Base-by-base conservation (phyloP, 2,888 invertebrate species). In the Keiferia lycopersicella region DNA sequence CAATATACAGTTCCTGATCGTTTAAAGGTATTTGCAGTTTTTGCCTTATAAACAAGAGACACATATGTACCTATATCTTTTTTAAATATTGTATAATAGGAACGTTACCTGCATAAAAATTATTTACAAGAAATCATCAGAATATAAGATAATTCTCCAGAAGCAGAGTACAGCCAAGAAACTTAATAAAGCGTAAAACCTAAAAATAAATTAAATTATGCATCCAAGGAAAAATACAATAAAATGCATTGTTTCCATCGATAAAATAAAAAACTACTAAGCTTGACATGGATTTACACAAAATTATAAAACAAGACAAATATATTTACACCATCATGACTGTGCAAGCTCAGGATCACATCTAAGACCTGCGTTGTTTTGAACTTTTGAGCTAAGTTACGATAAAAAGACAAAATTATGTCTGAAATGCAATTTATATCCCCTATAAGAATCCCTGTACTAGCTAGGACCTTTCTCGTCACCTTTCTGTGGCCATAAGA, bases 401-500 rank as follows among this genome's bases (percentile, higher is more conserved):
- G 12, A 11, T 41, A 41, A 12, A 14, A 1, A 14, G n/a, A 41
- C 14, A 14, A 14, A 41, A 45, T 45, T 1, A 45, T n/a, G n/a
- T 45, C n/a, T 1, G 11, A n/a, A 7, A 16, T 6, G 45, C 41
- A 41, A 41, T 45, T 45, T 45, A 6, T 11, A 45, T n/a, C 45
- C 45, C 45, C 45, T 45, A 45, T 45, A 41, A 45, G 16, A 6
- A 45, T 76, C 78, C 83, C 79, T 84, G 75, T 86, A 87, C 84
- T 91, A 91, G 85, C 91, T 91, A 75, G 81, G 86, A 76, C 84
- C 87, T 71, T 86, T 84, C 14, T 72, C 72, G n/a, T n/a, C n/a
- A n/a, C n/a, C n/a, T 57, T 74, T 72, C 45, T 56, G 63, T 0
- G 91, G 90, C 91, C 91, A 91, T 65, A 92, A 71, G 7, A 91